phyloP scores from a whole-genome alignment of 2,797 vertebrate genomes.

The Gila robusta region DNA sequence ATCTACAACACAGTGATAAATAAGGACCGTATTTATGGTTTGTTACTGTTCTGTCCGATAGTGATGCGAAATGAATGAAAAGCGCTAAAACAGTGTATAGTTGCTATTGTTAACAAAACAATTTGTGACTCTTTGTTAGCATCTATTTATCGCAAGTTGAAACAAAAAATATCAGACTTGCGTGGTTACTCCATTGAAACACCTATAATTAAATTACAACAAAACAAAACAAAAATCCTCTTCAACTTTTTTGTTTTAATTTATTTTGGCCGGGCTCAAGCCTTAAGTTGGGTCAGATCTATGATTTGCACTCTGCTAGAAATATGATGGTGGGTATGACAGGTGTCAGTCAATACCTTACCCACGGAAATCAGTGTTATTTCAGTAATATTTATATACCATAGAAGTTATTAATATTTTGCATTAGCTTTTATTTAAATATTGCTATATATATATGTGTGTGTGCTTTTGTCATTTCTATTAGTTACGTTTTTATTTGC shows the following conservation, averaged over 20 bases:
- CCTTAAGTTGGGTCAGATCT: neutral
- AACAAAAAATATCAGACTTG: neutral
- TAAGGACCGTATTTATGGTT: neutral
- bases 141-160: no score
- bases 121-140: neutral
- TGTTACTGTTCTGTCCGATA: neutral
- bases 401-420: neutral
- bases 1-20: neutral
- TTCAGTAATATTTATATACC: neutral
- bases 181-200: neutral
- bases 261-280: neutral
- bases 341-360: neutral
- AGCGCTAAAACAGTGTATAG: neutral
- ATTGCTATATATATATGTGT: neutral
- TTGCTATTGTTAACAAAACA: neutral
- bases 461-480: neutral
- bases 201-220: neutral
- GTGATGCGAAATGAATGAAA: neutral
- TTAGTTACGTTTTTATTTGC: neutral
- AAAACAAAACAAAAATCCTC: no score
- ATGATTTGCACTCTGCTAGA: neutral
- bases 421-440: neutral
- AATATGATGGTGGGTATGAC: neutral
- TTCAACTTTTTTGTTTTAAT: no score
- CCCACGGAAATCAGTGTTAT: neutral